Conservation (phyloP, 2,888 invertebrate genomes). For the Lochmaea crataegi region DNA sequence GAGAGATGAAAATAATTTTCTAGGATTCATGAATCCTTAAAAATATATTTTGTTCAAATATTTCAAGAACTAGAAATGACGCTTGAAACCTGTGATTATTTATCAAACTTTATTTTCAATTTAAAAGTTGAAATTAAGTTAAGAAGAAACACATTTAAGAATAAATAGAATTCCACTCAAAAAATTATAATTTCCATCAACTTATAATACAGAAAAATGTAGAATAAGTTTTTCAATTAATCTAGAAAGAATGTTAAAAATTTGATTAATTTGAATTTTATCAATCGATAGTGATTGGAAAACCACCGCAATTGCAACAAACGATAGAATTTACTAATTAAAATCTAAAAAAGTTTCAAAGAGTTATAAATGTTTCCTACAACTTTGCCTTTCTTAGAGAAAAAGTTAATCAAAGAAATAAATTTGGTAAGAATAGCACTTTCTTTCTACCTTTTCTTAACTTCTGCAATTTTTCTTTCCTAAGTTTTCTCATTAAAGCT, state of each 20-base stretch:
- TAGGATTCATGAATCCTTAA: no score
- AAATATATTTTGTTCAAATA: no score
- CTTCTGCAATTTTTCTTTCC: conserved; percentile 59
- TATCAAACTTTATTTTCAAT: no score
- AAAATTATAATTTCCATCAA: neutral
- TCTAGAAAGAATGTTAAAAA: neutral
- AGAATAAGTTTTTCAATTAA: neutral
- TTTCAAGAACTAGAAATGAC: no score
- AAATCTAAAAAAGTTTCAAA: conserved; percentile 39
- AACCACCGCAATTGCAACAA: conserved; percentile 22
- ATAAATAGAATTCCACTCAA: neutral
- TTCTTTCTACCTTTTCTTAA: conserved; percentile 57
- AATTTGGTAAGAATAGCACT: conserved; percentile 55
- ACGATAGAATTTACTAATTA: conserved; percentile 41
- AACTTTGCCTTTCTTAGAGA: conserved; percentile 41
- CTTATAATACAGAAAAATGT: neutral
- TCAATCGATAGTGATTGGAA: neutral
- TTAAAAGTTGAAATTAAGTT: no score
- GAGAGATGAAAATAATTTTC: no score
- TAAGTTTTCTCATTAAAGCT: conserved; percentile 60
- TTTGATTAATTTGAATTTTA: neutral
- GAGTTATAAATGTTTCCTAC: conserved; percentile 46
- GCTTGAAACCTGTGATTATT: no score
- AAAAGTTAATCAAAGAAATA: conserved; percentile 61
- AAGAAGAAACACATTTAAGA: no score